Base-by-base conservation (phyloP, 2,113 vertebrate genomes). In the Chiloscyllium plagiosum region DNA sequence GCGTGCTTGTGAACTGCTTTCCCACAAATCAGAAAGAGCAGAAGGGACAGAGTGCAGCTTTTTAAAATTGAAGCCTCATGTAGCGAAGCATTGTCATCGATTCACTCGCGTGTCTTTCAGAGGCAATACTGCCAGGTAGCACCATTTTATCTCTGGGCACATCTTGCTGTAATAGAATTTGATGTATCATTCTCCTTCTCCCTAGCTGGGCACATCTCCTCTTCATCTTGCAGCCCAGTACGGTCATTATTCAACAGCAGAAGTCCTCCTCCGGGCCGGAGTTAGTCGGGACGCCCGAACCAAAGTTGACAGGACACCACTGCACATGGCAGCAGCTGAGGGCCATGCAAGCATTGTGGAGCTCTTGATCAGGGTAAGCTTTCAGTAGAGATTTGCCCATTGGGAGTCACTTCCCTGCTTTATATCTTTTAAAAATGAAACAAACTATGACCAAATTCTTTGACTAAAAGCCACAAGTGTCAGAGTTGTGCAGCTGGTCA, bases 241-340 rank as follows among this genome's bases (percentile, higher is more conserved):
- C 0, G 99, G 99, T 0, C 99, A 99, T 96, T 99, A 98, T 95
- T 99, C 98, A 13, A 99, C 99, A 0, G 99, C 99, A 0, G 98
- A 99, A 76, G 98, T 99, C 12, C 98, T 99, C 95, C 98, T 99
- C 1, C 97, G 98, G 13, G 99, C 99, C 0, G 99, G 99, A 0
- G 98, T 99, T 52, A 99, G 99, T 97, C 97, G 98, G 94, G 99
- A 99, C 12, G 99, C 99, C 33, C 98, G 99, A 0, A 99, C 99
- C 66, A 99, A 99, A 95, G 99, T 99, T 96, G 99, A 99, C 98
- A 96, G 98, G 96, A 99, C 99, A 0, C 99, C 99, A 0, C 97
- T 99, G 95, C 99, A 99, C 96, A 98, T 99, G 98, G 99, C 99
- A 0, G 99, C 99, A 0, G 98, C 98, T 0, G 98, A 99, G 2